Percentiles rank a stretch among this genome's conserved stretches.
phyloP scores from a whole-genome alignment of 2,888 invertebrate genomes.

The Bugula neritina region DNA sequence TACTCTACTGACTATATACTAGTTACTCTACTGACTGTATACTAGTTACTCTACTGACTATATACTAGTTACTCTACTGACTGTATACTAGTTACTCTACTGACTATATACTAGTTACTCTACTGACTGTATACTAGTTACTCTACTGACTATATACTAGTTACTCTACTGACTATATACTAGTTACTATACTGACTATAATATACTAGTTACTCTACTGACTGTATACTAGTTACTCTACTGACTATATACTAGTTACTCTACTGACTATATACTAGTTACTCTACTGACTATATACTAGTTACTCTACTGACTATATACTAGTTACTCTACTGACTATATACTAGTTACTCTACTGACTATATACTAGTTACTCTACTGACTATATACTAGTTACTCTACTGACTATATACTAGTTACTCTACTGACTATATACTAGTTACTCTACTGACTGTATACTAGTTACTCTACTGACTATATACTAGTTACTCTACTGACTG shows the following conservation, averaged over 20 bases:
- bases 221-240: no score
- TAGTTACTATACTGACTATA: no score
- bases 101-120: background rate
- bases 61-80: background rate
- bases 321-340: no score
- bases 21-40: background rate
- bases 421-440: background rate
- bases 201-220: background rate
- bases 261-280: background rate
- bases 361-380: no score
- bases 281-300: no score
- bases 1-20: no score
- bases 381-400: background rate
- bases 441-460: background rate
- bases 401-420: background rate
- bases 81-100: no score
- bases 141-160: no score
- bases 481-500: background rate
- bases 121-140: background rate
- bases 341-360: background rate
- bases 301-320: background rate
- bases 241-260: background rate
- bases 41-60: no score
- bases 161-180: background rate
- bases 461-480: no score